phyloP scores from a whole-genome alignment of 2,888 invertebrate species.

The Hemicrepidius hirtus region DNA sequence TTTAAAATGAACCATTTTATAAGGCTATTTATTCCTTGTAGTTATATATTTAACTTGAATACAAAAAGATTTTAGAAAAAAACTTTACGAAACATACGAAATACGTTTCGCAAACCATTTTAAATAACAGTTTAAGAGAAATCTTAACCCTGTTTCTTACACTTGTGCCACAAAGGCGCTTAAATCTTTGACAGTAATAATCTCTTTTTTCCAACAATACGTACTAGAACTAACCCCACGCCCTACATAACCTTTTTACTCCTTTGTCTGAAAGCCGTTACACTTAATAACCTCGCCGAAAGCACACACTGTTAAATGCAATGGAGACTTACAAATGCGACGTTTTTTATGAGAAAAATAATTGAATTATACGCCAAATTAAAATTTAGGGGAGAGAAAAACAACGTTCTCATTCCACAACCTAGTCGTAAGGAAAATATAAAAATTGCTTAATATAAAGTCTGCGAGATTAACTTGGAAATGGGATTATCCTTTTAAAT shows the following conservation, averaged over 20 bases:
- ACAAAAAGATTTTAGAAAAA: background rate
- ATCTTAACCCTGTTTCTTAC: background rate
- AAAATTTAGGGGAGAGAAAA: constrained; percentile 44
- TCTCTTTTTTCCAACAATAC: constrained; percentile 6
- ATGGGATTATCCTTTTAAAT: constrained; percentile 11
- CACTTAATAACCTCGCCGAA: constrained; percentile 23
- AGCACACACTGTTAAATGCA: constrained; percentile 24
- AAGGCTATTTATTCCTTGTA: background rate
- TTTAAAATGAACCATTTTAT: constrained; percentile 12
- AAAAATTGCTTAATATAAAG: constrained; percentile 55
- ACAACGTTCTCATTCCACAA: constrained; percentile 38
- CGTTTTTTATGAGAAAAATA: constrained; percentile 35
- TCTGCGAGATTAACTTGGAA: constrained; percentile 30
- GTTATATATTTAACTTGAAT: background rate
- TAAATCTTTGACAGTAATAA: constrained; percentile 17
- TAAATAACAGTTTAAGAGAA: background rate
- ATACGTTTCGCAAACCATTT: no score
- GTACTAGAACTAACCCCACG: constrained; percentile 1
- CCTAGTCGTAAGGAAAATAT: constrained; percentile 47
- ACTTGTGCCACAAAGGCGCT: background rate
- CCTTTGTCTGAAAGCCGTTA: constrained; percentile 25
- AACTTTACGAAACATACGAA: no score
- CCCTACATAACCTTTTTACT: constrained; percentile 20
- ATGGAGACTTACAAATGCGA: constrained; percentile 24
- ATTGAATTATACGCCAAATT: constrained; percentile 46